Evolutionary conservation across 2,888 invertebrate species (phyloP).

Genomic region (Cerastoderma edule): DNA sequence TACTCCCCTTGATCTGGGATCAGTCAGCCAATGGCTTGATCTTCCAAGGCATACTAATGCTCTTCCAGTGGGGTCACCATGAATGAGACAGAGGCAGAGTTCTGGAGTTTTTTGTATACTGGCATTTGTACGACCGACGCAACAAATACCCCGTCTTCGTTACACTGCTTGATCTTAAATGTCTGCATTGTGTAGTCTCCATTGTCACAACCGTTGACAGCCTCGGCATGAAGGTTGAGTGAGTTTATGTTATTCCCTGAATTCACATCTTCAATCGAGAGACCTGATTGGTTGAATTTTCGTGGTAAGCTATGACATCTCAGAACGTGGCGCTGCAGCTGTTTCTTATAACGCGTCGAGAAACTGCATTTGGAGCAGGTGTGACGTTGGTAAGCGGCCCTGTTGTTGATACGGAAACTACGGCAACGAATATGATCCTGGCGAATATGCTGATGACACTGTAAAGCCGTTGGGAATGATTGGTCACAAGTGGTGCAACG

Average conservation of each 20-base stretch:
- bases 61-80: slow-evolving; percentile 90
- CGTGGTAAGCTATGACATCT: slow-evolving; percentile 52
- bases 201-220: slow-evolving; percentile 49
- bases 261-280: slow-evolving; percentile 53
- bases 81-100: slow-evolving; percentile 95
- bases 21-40: too few species aligned
- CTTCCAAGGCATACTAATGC: slow-evolving; percentile 32
- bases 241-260: slow-evolving; percentile 62
- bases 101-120: slow-evolving; percentile 93
- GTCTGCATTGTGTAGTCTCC: slow-evolving; percentile 92
- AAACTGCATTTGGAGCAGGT: slow-evolving; percentile 73
- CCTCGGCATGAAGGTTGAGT: slow-evolving; percentile 61
- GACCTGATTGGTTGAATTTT: slow-evolving; percentile 37
- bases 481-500: slow-evolving; percentile 80
- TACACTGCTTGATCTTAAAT: slow-evolving; percentile 85
- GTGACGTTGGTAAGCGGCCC: slow-evolving; percentile 63
- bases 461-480: slow-evolving; percentile 74
- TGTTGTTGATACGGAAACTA: slow-evolving; percentile 67
- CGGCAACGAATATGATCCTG: slow-evolving; percentile 75
- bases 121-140: slow-evolving; percentile 96
- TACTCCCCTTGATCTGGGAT: too few species aligned
- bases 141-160: slow-evolving; percentile 59
- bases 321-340: slow-evolving; percentile 71
- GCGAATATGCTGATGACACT: slow-evolving; percentile 78
- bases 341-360: slow-evolving; percentile 72